Conservation (phyloP, 2,797 vertebrate genomes). For the Gallinago stenura region DNA sequence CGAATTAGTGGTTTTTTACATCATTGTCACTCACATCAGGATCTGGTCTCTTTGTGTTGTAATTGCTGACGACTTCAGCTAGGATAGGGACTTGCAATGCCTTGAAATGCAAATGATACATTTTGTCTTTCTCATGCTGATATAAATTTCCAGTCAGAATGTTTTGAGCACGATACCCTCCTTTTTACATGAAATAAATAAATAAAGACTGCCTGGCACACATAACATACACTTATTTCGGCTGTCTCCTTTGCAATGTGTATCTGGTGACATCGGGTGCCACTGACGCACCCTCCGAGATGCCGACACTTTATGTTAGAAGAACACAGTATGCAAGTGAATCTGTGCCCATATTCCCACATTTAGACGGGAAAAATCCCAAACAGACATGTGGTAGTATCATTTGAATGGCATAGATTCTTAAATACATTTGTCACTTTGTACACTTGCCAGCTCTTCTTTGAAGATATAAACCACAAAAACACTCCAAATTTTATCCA, state of each 20-base stretch:
- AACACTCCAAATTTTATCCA: slow-evolving; percentile 69
- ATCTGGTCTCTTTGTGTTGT: slow-evolving; percentile 25
- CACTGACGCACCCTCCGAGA: slow-evolving; percentile 31
- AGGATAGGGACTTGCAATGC: background rate
- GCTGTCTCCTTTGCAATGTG: slow-evolving; percentile 54
- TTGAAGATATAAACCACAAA: slow-evolving; percentile 73
- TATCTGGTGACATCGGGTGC: slow-evolving; percentile 52
- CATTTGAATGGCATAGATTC: slow-evolving; percentile 75
- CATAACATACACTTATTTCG: slow-evolving; percentile 9
- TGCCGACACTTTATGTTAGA: slow-evolving; percentile 66
- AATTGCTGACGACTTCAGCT: slow-evolving; percentile 4
- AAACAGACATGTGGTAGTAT: slow-evolving; percentile 74
- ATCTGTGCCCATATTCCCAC: slow-evolving; percentile 68
- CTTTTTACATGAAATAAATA: slow-evolving; percentile 11
- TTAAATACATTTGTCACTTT: slow-evolving; percentile 76
- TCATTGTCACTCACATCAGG: background rate
- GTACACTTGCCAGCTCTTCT: slow-evolving; percentile 71
- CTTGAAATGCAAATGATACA: slow-evolving; percentile 64
- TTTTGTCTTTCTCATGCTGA: slow-evolving; percentile 44
- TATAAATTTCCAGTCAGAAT: slow-evolving; percentile 37
- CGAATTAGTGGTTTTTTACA: slow-evolving; percentile 8
- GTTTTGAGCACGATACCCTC: background rate
- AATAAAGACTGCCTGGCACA: slow-evolving; percentile 36
- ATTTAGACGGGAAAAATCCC: slow-evolving; percentile 73
- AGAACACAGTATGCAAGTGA: slow-evolving; percentile 61